These are phyloP conservation scores for Rhyacichthys aspro DNA, from an alignment of 2,797 vertebrate genomes.

Conservation along the genomic window DNA sequence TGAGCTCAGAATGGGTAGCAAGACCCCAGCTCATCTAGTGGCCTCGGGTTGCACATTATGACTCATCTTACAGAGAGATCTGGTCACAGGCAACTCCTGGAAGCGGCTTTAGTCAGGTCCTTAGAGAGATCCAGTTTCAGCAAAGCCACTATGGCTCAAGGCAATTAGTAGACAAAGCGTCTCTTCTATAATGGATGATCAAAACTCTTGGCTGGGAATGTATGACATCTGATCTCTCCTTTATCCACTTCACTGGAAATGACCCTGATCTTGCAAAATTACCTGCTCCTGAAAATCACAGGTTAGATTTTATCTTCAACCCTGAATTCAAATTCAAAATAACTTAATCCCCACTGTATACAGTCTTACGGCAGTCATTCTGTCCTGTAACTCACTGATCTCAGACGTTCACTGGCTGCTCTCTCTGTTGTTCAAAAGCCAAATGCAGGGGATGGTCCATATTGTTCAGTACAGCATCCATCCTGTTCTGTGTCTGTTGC, in stretches of 20 bases:
- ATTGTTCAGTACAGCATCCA: too few species aligned
- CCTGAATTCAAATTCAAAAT: too few species aligned
- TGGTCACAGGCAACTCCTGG: too few species aligned
- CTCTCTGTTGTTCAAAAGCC: too few species aligned
- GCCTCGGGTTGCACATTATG: constrained; percentile 32
- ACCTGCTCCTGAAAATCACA: background rate
- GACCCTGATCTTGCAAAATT: constrained; percentile 14
- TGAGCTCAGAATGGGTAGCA: background rate
- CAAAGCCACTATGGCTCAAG: constrained; percentile 39
- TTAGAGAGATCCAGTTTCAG: constrained; percentile 56
- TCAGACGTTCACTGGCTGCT: too few species aligned
- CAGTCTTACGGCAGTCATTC: too few species aligned
- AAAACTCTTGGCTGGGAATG: constrained; percentile 63
- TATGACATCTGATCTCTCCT: constrained; percentile 62
- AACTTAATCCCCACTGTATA: too few species aligned
- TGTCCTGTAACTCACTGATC: too few species aligned
- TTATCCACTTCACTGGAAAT: constrained; percentile 49
- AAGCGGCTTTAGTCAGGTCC: constrained; percentile 17
- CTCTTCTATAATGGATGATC: constrained; percentile 73
- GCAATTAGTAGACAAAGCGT: constrained; percentile 73
- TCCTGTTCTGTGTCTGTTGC: too few species aligned
- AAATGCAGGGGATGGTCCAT: too few species aligned
- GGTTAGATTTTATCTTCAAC: too few species aligned
- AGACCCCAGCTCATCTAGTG: constrained; percentile 6
- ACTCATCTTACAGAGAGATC: constrained; percentile 19